A percentile compares a stretch with the other conserved stretches of the same genome.
Conservation (phyloP, 37 sponge, comb jelly and placozoan species). For the Spongilla lacustris region DNA sequence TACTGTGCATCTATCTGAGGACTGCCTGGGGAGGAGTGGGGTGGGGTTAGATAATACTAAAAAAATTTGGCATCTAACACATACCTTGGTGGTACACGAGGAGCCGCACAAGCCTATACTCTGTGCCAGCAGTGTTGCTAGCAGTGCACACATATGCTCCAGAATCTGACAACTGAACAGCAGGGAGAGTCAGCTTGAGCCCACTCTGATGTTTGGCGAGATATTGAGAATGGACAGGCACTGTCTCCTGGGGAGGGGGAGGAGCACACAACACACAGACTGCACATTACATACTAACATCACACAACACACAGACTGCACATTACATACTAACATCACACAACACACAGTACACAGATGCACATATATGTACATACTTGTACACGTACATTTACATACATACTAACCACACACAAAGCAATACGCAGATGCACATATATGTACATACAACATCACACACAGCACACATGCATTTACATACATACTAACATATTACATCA, state of each 20-base stretch:
- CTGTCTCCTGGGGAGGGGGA: neutral
- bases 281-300: no score
- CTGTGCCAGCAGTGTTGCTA: conserved; percentile 14
- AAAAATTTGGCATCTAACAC: neutral
- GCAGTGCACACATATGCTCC: conserved; percentile 43
- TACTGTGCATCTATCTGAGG: neutral
- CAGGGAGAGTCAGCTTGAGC: conserved; percentile 8
- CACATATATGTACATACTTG: no score
- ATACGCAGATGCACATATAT: no score
- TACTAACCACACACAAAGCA: neutral
- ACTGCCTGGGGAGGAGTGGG: neutral
- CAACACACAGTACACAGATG: no score
- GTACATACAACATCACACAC: neutral
- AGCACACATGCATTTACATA: neutral
- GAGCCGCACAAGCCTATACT: neutral
- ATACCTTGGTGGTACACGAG: conserved; percentile 43
- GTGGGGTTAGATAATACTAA: neutral
- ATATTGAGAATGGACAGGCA: neutral
- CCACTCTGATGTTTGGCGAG: conserved; percentile 2
- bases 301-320: no score
- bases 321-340: no score
- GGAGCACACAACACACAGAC: neutral
- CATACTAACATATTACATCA: neutral
- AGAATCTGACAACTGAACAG: conserved; percentile 8
- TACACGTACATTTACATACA: no score